Conservation (phyloP, 1,140 invertebrate species). For the Eciton burchellii region DNA sequence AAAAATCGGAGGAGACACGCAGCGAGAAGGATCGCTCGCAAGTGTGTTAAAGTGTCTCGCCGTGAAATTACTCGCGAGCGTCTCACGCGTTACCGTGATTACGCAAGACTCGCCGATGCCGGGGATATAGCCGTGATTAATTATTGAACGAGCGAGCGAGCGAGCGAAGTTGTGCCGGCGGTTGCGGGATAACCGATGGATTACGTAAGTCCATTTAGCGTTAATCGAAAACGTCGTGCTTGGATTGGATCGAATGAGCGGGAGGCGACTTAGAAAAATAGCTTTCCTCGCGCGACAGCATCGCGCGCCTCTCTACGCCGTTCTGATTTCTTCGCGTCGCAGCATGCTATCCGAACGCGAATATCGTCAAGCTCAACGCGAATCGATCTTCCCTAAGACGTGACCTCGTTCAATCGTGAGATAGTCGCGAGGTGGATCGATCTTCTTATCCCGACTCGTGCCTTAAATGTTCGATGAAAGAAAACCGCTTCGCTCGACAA, state of each 20-base stretch:
- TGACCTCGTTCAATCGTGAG: too few relatives aligned
- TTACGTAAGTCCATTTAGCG: conserved; percentile 49
- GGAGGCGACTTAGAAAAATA: conserved; percentile 46
- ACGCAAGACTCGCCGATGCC: conserved; percentile 21
- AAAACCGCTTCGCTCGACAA: too few relatives aligned
- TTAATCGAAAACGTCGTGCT: conserved; percentile 47
- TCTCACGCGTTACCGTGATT: conserved; percentile 13
- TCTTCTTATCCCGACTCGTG: too few relatives aligned
- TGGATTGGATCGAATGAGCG: conserved; percentile 44
- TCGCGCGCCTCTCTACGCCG: neutral
- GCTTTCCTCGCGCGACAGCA: conserved; percentile 16
- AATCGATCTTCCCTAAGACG: too few relatives aligned
- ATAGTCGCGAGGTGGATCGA: too few relatives aligned
- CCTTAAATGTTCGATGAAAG: too few relatives aligned
- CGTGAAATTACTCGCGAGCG: conserved; percentile 25
- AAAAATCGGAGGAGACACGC: neutral
- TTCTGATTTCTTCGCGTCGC: neutral
- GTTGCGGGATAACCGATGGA: conserved; percentile 33
- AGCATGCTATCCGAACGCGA: neutral
- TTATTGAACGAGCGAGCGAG: conserved; percentile 50
- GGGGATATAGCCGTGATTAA: conserved; percentile 35
- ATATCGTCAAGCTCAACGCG: neutral
- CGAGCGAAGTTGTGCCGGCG: conserved; percentile 14
- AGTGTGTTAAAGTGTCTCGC: neutral
- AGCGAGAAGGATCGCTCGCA: neutral